Conservation (phyloP, 2,888 invertebrate genomes). For the Pyrrhosoma nymphula region DNA sequence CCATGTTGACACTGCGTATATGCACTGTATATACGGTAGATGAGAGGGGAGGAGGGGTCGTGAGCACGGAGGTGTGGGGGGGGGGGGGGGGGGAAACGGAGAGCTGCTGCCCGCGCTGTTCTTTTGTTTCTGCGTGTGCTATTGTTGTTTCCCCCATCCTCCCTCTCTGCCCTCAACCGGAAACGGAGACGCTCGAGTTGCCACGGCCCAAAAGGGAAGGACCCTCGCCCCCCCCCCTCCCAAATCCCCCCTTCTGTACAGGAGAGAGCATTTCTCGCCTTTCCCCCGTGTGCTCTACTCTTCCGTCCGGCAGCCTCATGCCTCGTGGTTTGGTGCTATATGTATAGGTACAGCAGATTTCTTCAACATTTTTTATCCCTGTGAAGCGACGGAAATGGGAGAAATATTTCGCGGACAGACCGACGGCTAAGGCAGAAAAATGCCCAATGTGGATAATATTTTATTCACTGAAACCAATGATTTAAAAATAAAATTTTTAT, state of each 20-base stretch:
- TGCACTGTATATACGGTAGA: neutral
- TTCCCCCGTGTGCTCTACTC: neutral
- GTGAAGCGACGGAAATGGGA: too few relatives aligned
- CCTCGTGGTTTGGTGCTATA: neutral
- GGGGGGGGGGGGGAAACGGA: neutral
- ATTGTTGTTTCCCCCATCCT: neutral
- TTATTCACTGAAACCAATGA: too few relatives aligned
- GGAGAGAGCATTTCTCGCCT: neutral
- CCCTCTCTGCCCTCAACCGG: neutral
- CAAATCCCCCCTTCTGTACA: neutral
- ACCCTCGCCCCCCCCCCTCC: neutral
- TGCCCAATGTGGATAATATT: too few relatives aligned
- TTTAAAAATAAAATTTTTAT: too few relatives aligned
- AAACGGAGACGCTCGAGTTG: conserved; percentile 49
- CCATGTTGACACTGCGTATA: neutral
- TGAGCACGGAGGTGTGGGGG: neutral
- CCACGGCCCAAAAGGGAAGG: neutral
- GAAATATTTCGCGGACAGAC: too few relatives aligned
- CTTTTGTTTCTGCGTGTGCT: neutral
- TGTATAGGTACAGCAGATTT: neutral
- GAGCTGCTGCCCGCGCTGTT: neutral
- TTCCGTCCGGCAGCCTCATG: neutral
- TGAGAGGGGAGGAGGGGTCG: neutral
- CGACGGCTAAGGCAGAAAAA: too few relatives aligned
- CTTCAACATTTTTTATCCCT: too few relatives aligned